Evolutionary conservation across 2,888 invertebrate genomes (phyloP).

Genomic region (Tenthredo scrophulariae): DNA sequence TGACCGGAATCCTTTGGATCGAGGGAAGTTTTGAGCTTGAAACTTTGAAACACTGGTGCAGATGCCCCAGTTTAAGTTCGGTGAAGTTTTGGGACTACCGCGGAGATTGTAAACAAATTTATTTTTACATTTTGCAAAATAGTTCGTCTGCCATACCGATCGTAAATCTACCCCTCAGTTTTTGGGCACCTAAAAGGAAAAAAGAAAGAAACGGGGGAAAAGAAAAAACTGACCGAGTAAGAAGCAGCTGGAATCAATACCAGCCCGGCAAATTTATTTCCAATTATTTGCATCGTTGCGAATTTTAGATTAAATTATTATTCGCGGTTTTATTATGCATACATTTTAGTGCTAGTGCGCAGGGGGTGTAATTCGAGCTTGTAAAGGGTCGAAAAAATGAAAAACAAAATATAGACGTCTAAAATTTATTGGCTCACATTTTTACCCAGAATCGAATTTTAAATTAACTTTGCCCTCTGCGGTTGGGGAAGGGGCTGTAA

Average conservation of each 20-base stretch:
- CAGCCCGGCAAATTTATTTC: background rate
- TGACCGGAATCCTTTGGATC: conserved; percentile 1
- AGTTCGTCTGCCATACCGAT: conserved; percentile 15
- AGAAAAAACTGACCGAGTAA: background rate
- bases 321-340: background rate
- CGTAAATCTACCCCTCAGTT: conserved; percentile 17
- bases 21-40: conserved; percentile 16
- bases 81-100: conserved; percentile 45
- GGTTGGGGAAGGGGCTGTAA: background rate
- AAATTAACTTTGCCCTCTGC: background rate
- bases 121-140: conserved; percentile 59
- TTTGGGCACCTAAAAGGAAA: background rate
- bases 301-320: background rate
- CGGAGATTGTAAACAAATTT: conserved; percentile 61
- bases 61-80: conserved; percentile 62
- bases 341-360: background rate
- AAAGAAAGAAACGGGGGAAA: background rate
- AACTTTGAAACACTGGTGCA: conserved; percentile 50
- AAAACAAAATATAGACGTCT: background rate
- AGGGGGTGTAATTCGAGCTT: background rate
- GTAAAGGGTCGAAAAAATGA: background rate
- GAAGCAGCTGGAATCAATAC: background rate
- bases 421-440: background rate
- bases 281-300: background rate
- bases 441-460: conserved; percentile 7